Evolutionary conservation across 2,797 vertebrate species (phyloP).

Genomic region (Anguilla megastoma): DNA sequence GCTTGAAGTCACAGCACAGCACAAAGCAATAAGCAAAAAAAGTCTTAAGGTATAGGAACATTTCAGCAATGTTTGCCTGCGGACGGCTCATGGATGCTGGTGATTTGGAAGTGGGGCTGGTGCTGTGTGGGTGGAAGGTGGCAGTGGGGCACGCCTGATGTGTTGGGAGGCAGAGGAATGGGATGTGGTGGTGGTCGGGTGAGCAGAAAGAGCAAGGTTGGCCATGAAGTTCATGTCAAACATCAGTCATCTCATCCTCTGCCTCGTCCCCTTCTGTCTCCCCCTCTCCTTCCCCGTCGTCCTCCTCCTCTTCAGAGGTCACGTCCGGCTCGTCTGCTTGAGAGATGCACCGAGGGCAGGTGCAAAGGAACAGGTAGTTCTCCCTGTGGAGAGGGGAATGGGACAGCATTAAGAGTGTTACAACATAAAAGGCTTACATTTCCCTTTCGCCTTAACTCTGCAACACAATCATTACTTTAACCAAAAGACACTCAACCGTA

Average conservation of each 20-base stretch:
- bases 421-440: neutral
- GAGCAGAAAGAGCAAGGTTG: neutral
- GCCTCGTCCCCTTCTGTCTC: slow-evolving; percentile 83
- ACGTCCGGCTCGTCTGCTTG: slow-evolving; percentile 87
- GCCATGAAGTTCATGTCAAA: slow-evolving; percentile 70
- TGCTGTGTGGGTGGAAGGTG: neutral
- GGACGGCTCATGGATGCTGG: neutral
- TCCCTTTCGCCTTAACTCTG: neutral
- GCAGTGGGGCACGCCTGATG: neutral
- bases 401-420: neutral
- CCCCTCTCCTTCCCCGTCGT: slow-evolving; percentile 77
- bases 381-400: slow-evolving; percentile 74
- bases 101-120: neutral
- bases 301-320: slow-evolving; percentile 94
- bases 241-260: slow-evolving; percentile 98
- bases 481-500: neutral
- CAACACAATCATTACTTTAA: neutral
- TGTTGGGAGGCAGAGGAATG: neutral
- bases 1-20: neutral
- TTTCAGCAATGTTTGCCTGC: neutral
- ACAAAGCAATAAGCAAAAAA: neutral
- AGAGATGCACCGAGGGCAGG: slow-evolving; percentile 88
- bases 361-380: slow-evolving; percentile 96
- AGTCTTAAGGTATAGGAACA: neutral
- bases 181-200: neutral